phyloP scores from a whole-genome alignment of 2,888 invertebrate genomes.

The Diplazon laetatorius region DNA sequence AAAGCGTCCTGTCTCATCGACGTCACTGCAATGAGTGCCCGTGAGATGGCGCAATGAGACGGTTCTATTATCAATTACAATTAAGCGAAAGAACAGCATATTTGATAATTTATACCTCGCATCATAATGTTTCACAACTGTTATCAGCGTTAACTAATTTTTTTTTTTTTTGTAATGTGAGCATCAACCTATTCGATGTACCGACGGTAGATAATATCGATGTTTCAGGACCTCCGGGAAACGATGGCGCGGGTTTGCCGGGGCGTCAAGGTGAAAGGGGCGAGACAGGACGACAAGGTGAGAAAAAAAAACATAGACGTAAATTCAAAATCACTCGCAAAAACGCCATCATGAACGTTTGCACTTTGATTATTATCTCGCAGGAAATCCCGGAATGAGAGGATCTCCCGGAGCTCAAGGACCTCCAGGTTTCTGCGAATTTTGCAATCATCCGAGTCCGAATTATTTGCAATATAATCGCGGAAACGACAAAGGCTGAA shows the following conservation, averaged over 20 bases:
- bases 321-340: background rate
- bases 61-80: too few relatives aligned
- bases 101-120: too few relatives aligned
- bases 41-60: too few relatives aligned
- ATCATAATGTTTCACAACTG: too few relatives aligned
- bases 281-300: constrained; percentile 89
- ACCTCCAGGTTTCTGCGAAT: constrained; percentile 86
- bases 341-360: constrained; percentile 23
- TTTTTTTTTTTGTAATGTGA: too few relatives aligned
- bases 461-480: constrained; percentile 84
- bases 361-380: constrained; percentile 57
- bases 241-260: constrained; percentile 85
- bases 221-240: constrained; percentile 86
- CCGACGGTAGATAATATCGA: background rate
- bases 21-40: too few relatives aligned
- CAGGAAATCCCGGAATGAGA: constrained; percentile 82
- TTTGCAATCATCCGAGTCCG: constrained; percentile 85
- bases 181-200: too few relatives aligned
- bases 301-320: background rate
- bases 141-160: too few relatives aligned
- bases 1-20: too few relatives aligned
- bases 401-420: constrained; percentile 88
- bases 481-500: constrained; percentile 85
- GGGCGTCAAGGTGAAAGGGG: constrained; percentile 92
- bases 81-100: too few relatives aligned